Percentiles rank a stretch among this genome's conserved stretches.
Conservation (phyloP, 2,113 vertebrate species). For the Pelecanus crispus region DNA sequence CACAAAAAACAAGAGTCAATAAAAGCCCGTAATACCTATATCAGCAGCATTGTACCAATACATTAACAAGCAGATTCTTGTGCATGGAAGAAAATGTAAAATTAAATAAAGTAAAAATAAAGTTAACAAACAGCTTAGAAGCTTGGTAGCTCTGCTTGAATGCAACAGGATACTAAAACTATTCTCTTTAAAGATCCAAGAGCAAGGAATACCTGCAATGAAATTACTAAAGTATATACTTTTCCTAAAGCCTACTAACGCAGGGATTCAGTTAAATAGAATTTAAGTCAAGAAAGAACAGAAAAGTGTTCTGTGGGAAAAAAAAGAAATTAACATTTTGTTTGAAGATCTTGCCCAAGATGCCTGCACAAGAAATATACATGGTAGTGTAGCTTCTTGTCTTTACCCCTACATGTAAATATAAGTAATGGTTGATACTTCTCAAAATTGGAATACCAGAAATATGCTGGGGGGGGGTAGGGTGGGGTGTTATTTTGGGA, state of each 20-base stretch:
- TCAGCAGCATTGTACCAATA: neutral
- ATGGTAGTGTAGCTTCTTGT: neutral
- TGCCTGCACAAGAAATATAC: neutral
- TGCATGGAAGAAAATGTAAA: neutral
- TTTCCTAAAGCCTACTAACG: neutral
- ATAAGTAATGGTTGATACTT: rapidly evolving
- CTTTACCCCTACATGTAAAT: neutral
- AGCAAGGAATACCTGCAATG: neutral
- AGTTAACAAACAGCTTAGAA: neutral
- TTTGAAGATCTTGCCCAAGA: neutral
- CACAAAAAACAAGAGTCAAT: neutral
- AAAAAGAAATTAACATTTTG: neutral
- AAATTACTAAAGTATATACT: neutral
- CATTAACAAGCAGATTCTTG: neutral
- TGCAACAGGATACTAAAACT: neutral
- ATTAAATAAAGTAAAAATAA: neutral
- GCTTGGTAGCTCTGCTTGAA: neutral
- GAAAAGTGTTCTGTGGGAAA: neutral
- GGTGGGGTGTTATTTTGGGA: no score
- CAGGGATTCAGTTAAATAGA: neutral
- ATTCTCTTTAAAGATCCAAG: neutral
- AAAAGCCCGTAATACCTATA: neutral
- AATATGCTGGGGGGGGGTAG: no score
- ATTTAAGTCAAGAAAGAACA: neutral
- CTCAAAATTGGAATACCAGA: neutral